Evolutionary conservation across 37 sponge, comb jelly and placozoan species (phyloP).

Genomic region (Agelas oroides): DNA sequence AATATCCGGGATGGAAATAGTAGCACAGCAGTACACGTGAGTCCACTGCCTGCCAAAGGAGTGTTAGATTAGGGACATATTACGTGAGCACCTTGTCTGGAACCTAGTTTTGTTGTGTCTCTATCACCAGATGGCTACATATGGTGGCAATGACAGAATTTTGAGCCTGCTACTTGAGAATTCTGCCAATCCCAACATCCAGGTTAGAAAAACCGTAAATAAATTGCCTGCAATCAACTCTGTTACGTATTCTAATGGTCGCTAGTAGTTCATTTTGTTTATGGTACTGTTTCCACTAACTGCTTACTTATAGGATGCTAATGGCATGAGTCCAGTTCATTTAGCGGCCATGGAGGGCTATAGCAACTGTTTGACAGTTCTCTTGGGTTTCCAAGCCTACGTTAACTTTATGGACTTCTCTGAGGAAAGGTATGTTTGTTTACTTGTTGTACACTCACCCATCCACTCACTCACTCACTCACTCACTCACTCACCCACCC

Average conservation of each 20-base stretch:
- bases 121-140: constrained; percentile 47
- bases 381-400: constrained; percentile 50
- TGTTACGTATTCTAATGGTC: no score
- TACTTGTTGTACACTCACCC: no score
- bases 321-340: constrained; percentile 66
- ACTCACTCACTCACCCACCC: no score
- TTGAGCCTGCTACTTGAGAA: constrained; percentile 27
- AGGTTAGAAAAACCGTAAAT: no score
- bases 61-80: not conserved
- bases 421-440: constrained; percentile 48
- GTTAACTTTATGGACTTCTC: constrained; percentile 64
- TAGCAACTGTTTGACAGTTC: constrained; percentile 25
- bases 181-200: constrained; percentile 64
- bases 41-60: not conserved
- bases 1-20: constrained; percentile 45
- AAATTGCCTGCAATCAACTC: no score
- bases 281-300: no score
- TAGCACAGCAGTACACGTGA: constrained; percentile 71
- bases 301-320: constrained; percentile 38
- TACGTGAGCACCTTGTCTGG: not conserved
- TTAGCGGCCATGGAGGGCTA: constrained; percentile 64
- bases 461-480: no score
- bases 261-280: no score
- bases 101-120: no score
- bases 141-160: constrained; percentile 21